These are phyloP conservation scores for Cantharis nigra DNA, from an alignment of 2,888 invertebrate genomes.

Conservation along the genomic window DNA sequence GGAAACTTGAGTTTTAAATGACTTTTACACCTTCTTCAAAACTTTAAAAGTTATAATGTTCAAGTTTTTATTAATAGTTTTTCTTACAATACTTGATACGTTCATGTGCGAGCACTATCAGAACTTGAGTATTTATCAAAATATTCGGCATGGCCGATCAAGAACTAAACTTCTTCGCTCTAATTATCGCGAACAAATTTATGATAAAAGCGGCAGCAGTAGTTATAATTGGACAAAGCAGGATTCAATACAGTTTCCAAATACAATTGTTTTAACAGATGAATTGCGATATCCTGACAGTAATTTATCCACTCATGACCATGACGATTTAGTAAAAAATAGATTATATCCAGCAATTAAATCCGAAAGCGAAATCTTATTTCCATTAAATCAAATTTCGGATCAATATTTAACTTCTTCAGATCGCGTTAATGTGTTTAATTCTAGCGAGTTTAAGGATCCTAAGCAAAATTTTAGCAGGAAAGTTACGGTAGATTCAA, in stretches of 20 bases:
- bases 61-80: neutral
- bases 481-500: conserved; percentile 41
- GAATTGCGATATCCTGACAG: neutral
- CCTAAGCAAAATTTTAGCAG: conserved; percentile 21
- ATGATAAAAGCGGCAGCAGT: neutral
- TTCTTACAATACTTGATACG: neutral
- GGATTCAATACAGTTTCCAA: neutral
- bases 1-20: neutral
- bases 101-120: conserved; percentile 9
- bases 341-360: conserved; percentile 9
- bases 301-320: neutral
- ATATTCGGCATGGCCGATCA: conserved; percentile 59
- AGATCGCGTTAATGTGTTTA: neutral
- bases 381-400: conserved; percentile 14
- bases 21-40: neutral
- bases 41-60: neutral
- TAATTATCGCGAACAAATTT: conserved; percentile 35
- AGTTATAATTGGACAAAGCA: neutral
- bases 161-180: conserved; percentile 49
- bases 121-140: conserved; percentile 33
- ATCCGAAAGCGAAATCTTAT: conserved; percentile 6
- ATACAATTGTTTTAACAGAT: conserved; percentile 3
- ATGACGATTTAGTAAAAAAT: neutral
- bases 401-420: conserved; percentile 14
- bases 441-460: neutral